Evolutionary conservation across 1,140 invertebrate genomes (phyloP).

Genomic region (Magallana ariakensis): DNA sequence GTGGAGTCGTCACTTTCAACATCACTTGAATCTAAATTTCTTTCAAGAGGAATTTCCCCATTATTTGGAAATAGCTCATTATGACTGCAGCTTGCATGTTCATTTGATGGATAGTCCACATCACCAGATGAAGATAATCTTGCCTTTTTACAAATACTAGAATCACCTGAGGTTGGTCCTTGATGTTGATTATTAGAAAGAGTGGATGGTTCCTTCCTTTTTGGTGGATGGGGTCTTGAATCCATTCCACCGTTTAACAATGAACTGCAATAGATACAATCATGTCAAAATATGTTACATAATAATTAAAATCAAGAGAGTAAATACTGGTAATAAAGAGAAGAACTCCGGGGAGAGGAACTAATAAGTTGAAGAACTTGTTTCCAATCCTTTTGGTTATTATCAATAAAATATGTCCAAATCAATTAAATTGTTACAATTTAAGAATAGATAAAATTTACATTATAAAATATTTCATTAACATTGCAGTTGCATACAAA

Average conservation of each 20-base stretch:
- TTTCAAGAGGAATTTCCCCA: constrained; percentile 4
- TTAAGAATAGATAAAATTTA: no score
- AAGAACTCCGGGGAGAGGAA: no score
- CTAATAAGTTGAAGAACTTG: no score
- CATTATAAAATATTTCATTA: no score
- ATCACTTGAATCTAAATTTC: constrained; percentile 1
- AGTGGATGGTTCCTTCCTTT: constrained; percentile 19
- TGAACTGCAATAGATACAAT: background rate
- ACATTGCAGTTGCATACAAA: no score
- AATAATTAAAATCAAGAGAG: no score
- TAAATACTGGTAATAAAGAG: no score
- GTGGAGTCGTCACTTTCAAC: constrained; percentile 20
- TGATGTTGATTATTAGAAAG: background rate
- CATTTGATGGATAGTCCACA: background rate
- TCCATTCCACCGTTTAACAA: background rate
- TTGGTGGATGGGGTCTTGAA: constrained; percentile 16
- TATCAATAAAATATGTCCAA: no score
- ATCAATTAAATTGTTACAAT: no score
- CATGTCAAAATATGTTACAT: no score
- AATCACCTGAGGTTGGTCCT: background rate
- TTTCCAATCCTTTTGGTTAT: no score
- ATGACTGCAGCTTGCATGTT: constrained; percentile 9
- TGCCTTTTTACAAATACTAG: constrained; percentile 9
- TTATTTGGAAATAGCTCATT: background rate
- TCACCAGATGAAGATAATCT: background rate